These are phyloP conservation scores for Cryptocephalus moraei DNA, from an alignment of 2,888 invertebrate species.

Conservation along the genomic window DNA sequence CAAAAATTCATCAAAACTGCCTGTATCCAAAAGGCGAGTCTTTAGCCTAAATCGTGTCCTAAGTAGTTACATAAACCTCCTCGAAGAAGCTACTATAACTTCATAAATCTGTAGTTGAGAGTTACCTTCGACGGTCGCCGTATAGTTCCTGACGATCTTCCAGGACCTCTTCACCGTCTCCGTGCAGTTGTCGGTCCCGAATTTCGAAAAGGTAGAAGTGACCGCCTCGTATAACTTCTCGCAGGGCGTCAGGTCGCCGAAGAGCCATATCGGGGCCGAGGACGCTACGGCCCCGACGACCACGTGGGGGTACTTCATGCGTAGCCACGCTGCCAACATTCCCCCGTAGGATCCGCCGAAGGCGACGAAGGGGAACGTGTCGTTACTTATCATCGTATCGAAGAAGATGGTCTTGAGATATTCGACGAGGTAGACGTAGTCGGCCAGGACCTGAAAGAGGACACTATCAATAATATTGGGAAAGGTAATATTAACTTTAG, in stretches of 20 bases:
- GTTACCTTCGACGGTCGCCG: conserved; percentile 10
- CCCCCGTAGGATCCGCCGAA: conserved; percentile 91
- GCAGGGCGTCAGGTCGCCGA: conserved; percentile 68
- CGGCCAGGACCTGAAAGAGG: conserved; percentile 55
- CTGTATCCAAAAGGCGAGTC: no score
- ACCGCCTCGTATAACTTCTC: conserved; percentile 65
- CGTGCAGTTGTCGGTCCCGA: conserved; percentile 48
- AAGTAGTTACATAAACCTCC: no score
- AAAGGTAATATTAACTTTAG: no score
- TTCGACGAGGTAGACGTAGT: conserved; percentile 73
- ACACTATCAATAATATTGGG: no score
- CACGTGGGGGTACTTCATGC: conserved; percentile 90
- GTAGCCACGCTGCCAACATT: conserved; percentile 92
- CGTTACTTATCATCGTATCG: conserved; percentile 19
- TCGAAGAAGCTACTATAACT: no score
- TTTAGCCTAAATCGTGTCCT: no score
- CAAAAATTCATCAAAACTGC: no score
- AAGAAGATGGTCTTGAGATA: conserved; percentile 39
- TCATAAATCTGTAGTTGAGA: no score
- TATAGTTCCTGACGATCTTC: conserved; percentile 57
- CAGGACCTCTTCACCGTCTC: conserved; percentile 68
- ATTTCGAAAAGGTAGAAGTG: conserved; percentile 58
- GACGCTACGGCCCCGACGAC: conserved; percentile 83
- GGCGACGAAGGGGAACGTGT: conserved; percentile 69
- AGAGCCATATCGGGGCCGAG: conserved; percentile 87